Evolutionary conservation across 2,888 invertebrate species (phyloP).

Genomic region (Exocentrus adspersus): DNA sequence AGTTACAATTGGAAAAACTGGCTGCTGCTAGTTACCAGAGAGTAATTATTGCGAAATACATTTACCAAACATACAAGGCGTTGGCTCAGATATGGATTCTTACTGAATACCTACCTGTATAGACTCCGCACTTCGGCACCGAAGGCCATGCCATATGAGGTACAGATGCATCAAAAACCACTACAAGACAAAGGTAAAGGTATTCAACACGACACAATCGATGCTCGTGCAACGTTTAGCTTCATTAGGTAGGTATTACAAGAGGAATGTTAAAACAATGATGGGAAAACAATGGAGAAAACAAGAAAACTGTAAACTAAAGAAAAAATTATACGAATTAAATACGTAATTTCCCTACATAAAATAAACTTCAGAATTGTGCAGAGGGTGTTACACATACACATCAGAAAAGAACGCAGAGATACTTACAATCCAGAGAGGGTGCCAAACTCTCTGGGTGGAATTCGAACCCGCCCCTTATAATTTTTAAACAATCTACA

Average conservation of each 20-base stretch:
- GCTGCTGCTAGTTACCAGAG: background rate
- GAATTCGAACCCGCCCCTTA: too few relatives aligned
- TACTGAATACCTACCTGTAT: constrained; percentile 42
- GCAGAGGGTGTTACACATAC: too few relatives aligned
- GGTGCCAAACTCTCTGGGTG: too few relatives aligned
- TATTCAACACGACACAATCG: constrained; percentile 22
- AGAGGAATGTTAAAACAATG: too few relatives aligned
- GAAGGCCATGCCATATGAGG: constrained; percentile 35
- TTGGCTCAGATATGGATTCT: constrained; percentile 33
- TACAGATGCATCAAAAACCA: constrained; percentile 37
- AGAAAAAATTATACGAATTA: too few relatives aligned
- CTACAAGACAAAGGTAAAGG: constrained; percentile 36
- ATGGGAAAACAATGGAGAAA: too few relatives aligned
- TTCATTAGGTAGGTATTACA: background rate
- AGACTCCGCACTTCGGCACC: constrained; percentile 36
- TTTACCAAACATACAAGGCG: constrained; percentile 32
- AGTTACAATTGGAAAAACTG: background rate
- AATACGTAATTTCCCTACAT: too few relatives aligned
- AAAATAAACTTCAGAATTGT: too few relatives aligned
- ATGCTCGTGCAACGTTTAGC: background rate
- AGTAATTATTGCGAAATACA: constrained; percentile 14
- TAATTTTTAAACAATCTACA: too few relatives aligned
- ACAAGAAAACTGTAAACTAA: too few relatives aligned
- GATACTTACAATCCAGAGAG: too few relatives aligned
- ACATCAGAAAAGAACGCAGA: too few relatives aligned